These are phyloP conservation scores for Lysandra bellargus DNA, from an alignment of 2,888 invertebrate genomes.

Conservation along the genomic window DNA sequence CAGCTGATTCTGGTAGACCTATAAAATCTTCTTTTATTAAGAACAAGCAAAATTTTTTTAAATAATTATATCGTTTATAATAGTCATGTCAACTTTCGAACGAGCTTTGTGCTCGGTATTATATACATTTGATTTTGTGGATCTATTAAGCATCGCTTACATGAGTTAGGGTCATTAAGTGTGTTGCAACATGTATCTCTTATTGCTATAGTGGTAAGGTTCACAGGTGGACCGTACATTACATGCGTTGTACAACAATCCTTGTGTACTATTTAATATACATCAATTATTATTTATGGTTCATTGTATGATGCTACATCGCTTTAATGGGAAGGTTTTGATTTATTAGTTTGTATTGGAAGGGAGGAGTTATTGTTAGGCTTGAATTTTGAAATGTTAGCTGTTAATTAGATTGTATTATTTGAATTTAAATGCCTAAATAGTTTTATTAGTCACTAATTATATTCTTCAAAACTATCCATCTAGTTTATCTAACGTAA, in stretches of 20 bases:
- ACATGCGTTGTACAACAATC: constrained; percentile 17
- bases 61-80: neutral
- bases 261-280: constrained; percentile 25
- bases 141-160: constrained; percentile 21
- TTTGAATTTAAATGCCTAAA: neutral
- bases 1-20: too few relatives aligned
- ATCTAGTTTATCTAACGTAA: too few relatives aligned
- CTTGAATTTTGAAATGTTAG: neutral
- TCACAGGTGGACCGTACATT: neutral
- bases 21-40: neutral
- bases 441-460: too few relatives aligned
- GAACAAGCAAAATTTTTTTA: neutral
- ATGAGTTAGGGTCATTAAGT: neutral
- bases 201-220: neutral
- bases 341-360: constrained; percentile 28
- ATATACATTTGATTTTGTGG: constrained; percentile 5
- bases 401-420: neutral
- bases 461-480: too few relatives aligned
- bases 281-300: constrained; percentile 29
- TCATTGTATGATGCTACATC: constrained; percentile 17
- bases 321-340: constrained; percentile 4
- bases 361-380: neutral
- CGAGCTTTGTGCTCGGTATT: neutral
- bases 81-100: neutral
- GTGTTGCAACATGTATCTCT: neutral